Conservation (phyloP, 2,797 vertebrate species). For the Protosalanx chinensis region DNA sequence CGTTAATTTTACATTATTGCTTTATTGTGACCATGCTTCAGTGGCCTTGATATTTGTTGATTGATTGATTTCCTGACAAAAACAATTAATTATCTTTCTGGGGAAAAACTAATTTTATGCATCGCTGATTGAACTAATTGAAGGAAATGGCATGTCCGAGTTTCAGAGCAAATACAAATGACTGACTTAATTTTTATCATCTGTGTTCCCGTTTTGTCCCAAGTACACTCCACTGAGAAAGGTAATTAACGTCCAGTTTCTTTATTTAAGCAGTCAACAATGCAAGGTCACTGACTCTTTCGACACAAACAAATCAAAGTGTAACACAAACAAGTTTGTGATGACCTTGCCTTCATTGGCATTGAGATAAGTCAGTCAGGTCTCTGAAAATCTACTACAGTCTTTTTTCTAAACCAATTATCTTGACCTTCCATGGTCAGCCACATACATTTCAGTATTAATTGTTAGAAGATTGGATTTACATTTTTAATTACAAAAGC, state of each 20-base stretch:
- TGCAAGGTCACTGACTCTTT: slow-evolving; percentile 70
- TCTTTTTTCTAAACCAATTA: slow-evolving; percentile 61
- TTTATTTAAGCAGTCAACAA: slow-evolving; percentile 60
- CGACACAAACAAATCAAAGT: slow-evolving; percentile 72
- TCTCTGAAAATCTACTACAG: slow-evolving; percentile 58
- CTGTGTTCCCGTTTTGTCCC: slow-evolving; percentile 76
- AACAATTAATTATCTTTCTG: slow-evolving; percentile 75
- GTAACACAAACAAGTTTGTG: slow-evolving; percentile 70
- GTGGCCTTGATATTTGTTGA: slow-evolving; percentile 66
- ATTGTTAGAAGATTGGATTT: slow-evolving; percentile 61
- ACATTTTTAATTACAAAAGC: slow-evolving; percentile 56
- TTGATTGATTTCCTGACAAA: slow-evolving; percentile 78
- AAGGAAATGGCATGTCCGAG: slow-evolving; percentile 80
- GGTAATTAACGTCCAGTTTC: slow-evolving; percentile 71
- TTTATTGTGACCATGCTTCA: slow-evolving; percentile 65
- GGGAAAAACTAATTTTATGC: slow-evolving; percentile 76
- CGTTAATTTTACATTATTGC: slow-evolving; percentile 50
- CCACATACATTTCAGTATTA: slow-evolving; percentile 70
- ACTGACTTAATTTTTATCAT: slow-evolving; percentile 80
- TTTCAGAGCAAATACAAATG: slow-evolving; percentile 80
- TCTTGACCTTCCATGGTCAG: slow-evolving; percentile 72
- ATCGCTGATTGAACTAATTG: slow-evolving; percentile 77
- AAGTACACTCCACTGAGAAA: slow-evolving; percentile 77
- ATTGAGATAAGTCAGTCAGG: slow-evolving; percentile 70
- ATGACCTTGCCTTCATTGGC: slow-evolving; percentile 63